Conservation (phyloP, 2,113 vertebrate genomes). For the Pogonocichla stellata region DNA sequence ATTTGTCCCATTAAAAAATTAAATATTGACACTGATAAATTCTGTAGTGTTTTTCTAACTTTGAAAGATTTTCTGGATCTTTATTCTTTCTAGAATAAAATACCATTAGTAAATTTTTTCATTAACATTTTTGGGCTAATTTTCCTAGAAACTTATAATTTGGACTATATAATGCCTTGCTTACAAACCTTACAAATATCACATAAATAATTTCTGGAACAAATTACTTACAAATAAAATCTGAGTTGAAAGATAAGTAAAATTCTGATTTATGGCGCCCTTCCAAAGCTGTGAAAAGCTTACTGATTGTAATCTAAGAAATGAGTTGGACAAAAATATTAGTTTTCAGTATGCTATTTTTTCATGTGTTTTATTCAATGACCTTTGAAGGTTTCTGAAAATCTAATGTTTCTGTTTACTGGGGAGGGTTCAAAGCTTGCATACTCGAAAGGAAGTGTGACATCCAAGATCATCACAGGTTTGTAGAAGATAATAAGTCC, state of each 20-base stretch:
- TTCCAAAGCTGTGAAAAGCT: not conserved
- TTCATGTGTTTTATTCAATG: not conserved
- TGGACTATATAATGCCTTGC: not conserved
- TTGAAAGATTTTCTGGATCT: not conserved
- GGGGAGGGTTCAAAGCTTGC: not conserved
- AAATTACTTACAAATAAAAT: not conserved
- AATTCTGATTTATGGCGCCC: not conserved
- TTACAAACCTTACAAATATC: not conserved
- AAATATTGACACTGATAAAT: fast-evolving
- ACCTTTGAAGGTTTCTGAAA: not conserved
- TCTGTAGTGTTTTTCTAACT: not conserved
- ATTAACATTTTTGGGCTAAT: not conserved
- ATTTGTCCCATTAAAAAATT: not conserved
- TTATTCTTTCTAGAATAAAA: not conserved
- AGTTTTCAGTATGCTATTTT: not conserved
- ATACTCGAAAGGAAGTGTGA: not conserved
- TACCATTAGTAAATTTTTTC: not conserved
- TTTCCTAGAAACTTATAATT: not conserved
- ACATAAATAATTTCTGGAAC: not conserved
- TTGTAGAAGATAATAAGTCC: not conserved
- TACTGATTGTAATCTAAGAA: not conserved
- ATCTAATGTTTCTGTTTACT: not conserved
- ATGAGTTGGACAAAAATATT: not conserved
- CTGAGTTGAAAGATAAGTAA: not conserved
- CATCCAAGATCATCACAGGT: not conserved